Evolutionary conservation across 2,113 vertebrate genomes (phyloP).

Genomic region (Girardinichthys multiradiatus): DNA sequence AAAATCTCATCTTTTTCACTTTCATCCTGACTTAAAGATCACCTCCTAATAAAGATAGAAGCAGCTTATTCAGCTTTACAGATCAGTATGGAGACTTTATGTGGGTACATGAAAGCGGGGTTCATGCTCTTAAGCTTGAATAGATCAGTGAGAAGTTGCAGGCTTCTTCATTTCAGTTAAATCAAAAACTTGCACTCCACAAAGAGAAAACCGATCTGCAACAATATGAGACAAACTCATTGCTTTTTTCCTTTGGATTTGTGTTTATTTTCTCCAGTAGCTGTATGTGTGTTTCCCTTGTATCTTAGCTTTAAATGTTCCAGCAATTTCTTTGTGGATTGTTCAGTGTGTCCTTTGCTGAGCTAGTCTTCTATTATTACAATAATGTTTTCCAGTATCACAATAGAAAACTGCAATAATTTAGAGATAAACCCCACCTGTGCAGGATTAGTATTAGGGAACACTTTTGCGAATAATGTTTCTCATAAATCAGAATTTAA

Average conservation of each 20-base stretch:
- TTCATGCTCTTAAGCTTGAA: conserved; percentile 11
- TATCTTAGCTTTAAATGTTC: not conserved
- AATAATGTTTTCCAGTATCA: not conserved
- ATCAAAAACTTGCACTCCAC: conserved; percentile 11
- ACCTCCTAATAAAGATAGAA: conserved; percentile 46
- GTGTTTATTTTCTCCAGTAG: not conserved
- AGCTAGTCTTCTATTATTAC: no score
- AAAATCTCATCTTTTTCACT: conserved; percentile 55
- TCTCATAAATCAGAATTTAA: no score
- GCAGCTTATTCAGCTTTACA: conserved; percentile 44
- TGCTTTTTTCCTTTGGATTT: not conserved
- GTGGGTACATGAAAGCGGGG: not conserved
- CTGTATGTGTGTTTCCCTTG: no score
- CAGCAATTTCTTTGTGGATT: not conserved
- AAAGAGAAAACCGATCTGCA: conserved; percentile 8
- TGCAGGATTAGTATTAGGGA: no score
- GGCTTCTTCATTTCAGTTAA: conserved; percentile 21
- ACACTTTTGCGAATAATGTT: no score
- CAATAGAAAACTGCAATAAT: not conserved
- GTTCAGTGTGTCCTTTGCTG: not conserved
- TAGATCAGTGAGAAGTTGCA: conserved; percentile 22
- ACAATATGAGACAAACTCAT: not conserved
- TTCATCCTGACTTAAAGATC: conserved; percentile 63
- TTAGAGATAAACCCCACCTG: no score
- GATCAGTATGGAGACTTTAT: conserved; percentile 38